Conservation (phyloP, 1,140 invertebrate genomes). For the Bombyx mori region DNA sequence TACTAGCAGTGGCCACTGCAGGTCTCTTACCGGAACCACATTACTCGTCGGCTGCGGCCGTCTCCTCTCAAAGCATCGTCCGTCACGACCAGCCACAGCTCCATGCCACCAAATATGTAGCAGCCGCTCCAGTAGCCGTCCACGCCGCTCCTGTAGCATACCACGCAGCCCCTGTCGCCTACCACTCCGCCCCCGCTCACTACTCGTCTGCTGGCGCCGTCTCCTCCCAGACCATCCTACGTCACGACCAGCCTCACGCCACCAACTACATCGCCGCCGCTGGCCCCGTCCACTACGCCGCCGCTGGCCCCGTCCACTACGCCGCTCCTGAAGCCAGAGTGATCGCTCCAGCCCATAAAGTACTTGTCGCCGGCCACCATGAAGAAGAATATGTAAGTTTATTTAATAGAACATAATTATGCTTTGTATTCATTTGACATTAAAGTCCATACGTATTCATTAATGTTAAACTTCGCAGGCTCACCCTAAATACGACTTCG, state of each 20-base stretch:
- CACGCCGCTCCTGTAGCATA: slow-evolving; percentile 33
- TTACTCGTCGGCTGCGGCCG: slow-evolving; percentile 27
- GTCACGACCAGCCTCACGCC: slow-evolving; percentile 25
- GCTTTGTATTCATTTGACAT: no score
- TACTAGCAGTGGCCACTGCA: slow-evolving; percentile 38
- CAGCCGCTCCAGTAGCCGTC: slow-evolving; percentile 36
- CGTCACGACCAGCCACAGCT: slow-evolving; percentile 31
- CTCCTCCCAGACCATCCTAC: slow-evolving; percentile 32
- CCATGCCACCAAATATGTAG: slow-evolving; percentile 21
- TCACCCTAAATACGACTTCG: slow-evolving; percentile 26
- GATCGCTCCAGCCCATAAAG: slow-evolving; percentile 26
- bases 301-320: neutral
- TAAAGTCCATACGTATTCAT: no score
- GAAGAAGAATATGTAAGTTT: slow-evolving; percentile 29
- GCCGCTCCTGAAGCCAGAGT: slow-evolving; percentile 15
- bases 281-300: slow-evolving; percentile 12
- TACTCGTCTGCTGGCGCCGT: slow-evolving; percentile 22
- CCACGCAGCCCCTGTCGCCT: neutral
- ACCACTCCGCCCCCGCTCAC: slow-evolving; percentile 3
- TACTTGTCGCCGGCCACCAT: slow-evolving; percentile 23
- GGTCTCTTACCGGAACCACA: slow-evolving; percentile 40
- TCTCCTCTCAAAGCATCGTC: slow-evolving; percentile 33
- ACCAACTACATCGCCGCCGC: slow-evolving; percentile 4
- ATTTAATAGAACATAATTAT: no score
- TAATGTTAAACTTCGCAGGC: slow-evolving; percentile 9